Percentiles rank a stretch among this genome's conserved stretches.
Evolutionary conservation across 2,888 invertebrate genomes (phyloP).

Genomic region (Eristalis arbustorum): DNA sequence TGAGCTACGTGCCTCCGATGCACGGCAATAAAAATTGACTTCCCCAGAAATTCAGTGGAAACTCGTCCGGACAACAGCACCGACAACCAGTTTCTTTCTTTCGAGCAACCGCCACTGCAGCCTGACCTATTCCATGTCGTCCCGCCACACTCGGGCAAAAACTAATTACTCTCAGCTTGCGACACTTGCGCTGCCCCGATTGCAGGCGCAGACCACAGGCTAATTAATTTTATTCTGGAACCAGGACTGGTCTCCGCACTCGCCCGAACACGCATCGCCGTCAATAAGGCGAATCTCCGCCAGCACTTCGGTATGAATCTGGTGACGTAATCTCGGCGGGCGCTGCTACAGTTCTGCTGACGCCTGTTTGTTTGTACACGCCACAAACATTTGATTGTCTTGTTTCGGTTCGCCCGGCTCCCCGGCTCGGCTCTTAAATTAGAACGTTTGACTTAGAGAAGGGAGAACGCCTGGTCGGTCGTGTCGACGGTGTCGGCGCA

Average conservation of each 20-base stretch:
- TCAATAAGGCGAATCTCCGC: conserved; percentile 49
- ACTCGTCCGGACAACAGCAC: not conserved
- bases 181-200: not conserved
- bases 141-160: not conserved
- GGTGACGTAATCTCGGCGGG: conserved; percentile 32
- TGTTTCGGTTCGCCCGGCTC: conserved; percentile 10
- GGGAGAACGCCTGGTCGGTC: not conserved
- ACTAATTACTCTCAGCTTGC: conserved; percentile 17
- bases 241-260: not conserved
- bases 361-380: conserved; percentile 30
- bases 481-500: not conserved
- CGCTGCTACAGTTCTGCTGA: conserved; percentile 2
- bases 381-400: conserved; percentile 61
- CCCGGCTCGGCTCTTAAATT: conserved; percentile 27
- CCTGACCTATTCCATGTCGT: conserved; percentile 5
- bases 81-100: not conserved
- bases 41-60: not conserved
- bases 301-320: conserved; percentile 27
- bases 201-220: conserved; percentile 23
- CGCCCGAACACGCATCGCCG: conserved; percentile 12
- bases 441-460: conserved; percentile 32
- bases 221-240: conserved; percentile 49
- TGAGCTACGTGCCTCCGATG: not conserved
- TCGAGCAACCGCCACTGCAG: not conserved
- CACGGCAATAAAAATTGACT: not conserved